Conservation (phyloP, 2,888 invertebrate species). For the Mythimna ferrago region DNA sequence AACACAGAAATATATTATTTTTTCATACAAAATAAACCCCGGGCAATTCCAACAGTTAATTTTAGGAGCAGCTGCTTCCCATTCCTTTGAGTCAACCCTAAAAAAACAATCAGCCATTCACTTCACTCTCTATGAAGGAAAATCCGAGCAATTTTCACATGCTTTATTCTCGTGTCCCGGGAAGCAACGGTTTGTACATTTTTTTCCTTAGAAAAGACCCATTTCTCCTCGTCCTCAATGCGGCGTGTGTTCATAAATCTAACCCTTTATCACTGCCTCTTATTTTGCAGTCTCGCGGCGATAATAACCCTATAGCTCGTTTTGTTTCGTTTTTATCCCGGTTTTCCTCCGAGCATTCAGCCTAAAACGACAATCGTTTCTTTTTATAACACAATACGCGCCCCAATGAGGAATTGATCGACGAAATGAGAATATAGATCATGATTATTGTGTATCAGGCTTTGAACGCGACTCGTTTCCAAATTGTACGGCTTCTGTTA, state of each 20-base stretch:
- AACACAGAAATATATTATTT: slow-evolving; percentile 53
- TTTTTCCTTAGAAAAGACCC: slow-evolving; percentile 65
- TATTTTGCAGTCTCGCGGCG: slow-evolving; percentile 74
- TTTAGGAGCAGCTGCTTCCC: slow-evolving; percentile 58
- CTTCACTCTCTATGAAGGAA: slow-evolving; percentile 62
- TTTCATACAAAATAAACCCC: slow-evolving; percentile 56
- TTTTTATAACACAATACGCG: slow-evolving; percentile 60
- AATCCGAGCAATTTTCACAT: slow-evolving; percentile 69
- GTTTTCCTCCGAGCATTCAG: slow-evolving; percentile 54
- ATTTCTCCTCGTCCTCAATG: slow-evolving; percentile 76
- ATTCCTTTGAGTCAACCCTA: slow-evolving; percentile 65
- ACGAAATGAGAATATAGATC: slow-evolving; percentile 52
- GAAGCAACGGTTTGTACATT: slow-evolving; percentile 57
- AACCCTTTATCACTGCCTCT: slow-evolving; percentile 81
- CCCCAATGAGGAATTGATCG: slow-evolving; percentile 56
- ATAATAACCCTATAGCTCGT: slow-evolving; percentile 80
- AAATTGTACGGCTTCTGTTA: slow-evolving; percentile 26
- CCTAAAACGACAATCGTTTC: slow-evolving; percentile 55
- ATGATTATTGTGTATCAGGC: slow-evolving; percentile 40
- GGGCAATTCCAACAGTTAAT: slow-evolving; percentile 59
- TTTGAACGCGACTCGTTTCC: slow-evolving; percentile 23
- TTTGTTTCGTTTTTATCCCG: slow-evolving; percentile 72
- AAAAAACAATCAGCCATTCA: slow-evolving; percentile 67
- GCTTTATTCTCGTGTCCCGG: slow-evolving; percentile 64
- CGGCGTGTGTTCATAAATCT: slow-evolving; percentile 78